Base-by-base conservation (phyloP, 2,797 vertebrate genomes). In the Paratrypauchen microcephalus region DNA sequence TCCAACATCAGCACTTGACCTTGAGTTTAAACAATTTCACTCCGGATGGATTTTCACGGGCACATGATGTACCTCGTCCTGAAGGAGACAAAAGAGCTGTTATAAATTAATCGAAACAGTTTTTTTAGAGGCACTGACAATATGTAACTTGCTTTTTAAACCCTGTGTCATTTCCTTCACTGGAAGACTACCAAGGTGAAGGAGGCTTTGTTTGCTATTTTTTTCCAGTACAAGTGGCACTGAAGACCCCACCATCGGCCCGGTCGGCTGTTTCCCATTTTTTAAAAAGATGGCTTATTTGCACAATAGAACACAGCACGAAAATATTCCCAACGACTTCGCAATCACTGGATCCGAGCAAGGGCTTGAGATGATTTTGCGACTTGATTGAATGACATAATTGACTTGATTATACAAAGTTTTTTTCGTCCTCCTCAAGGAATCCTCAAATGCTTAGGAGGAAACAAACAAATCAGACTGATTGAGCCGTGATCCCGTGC, bases 401-500 rank as follows among this genome's bases (percentile, higher is more conserved):
- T 93, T 93, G 91, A 91, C 92, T 94, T 93, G 92, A 93, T 93
- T 93, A 92, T 91, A 79, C 88, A 88, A 90, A 83, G 84, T 88
- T 89, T 85, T 80, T 84, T 79, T 60, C 24, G 23, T 71, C 58
- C 86, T 86, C 88, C 88, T 90, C 78, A 86, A 91, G 90, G 88
- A 92, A 91, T 91, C 87, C 87, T 91, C 88, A 83, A 90, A 88
- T 79, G 87, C 88, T 92, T 89, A 85, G 86, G 86, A 90, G 89
- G 91, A 91, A 91, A 93, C 90, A 92, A 93, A 94, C 92, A 94
- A 93, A 94, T 94, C 92, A 94, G 85, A 73, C 87, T 94, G 93
- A 94, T 94, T 94, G 92, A 93, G 91, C 75, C 57, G 30, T 80
- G 90, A 87, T 86, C 76, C 82, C 82, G 85, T 80, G 84, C 85